Conservation (phyloP, 1,140 invertebrate genomes). For the Diprion similis region DNA sequence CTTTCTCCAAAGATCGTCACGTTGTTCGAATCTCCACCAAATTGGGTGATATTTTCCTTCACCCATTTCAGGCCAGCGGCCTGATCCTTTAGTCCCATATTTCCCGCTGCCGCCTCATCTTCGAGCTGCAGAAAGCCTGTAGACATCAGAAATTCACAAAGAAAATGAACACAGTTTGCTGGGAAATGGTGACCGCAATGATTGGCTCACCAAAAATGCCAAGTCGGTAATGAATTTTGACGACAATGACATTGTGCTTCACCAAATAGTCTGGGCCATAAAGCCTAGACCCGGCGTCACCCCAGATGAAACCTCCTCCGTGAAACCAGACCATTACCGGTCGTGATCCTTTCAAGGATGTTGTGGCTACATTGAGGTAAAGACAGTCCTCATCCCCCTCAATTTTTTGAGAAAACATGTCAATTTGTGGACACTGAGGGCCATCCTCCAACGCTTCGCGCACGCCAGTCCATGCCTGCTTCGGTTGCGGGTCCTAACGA, state of each 20-base stretch:
- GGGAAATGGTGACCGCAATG: not conserved
- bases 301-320: slow-evolving; percentile 68
- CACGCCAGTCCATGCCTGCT: slow-evolving; percentile 38
- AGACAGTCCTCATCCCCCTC: slow-evolving; percentile 77
- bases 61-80: slow-evolving; percentile 66
- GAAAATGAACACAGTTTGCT: not conserved
- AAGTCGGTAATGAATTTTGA: slow-evolving; percentile 73
- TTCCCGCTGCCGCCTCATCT: slow-evolving; percentile 47
- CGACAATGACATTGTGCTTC: slow-evolving; percentile 66
- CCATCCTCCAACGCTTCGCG: slow-evolving; percentile 35
- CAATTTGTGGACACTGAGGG: slow-evolving; percentile 27
- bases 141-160: not conserved
- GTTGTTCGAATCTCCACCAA: slow-evolving; percentile 67
- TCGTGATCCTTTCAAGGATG: slow-evolving; percentile 66
- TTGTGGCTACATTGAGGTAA: slow-evolving; percentile 81
- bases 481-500: slow-evolving; percentile 40
- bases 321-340: slow-evolving; percentile 51
- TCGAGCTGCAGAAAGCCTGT: slow-evolving; percentile 36
- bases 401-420: slow-evolving; percentile 31
- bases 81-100: slow-evolving; percentile 64
- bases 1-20: slow-evolving; percentile 72
- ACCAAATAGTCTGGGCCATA: slow-evolving; percentile 68
- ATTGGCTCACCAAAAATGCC: slow-evolving; percentile 59
- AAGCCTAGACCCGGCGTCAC: slow-evolving; percentile 49
- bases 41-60: slow-evolving; percentile 65